These are phyloP conservation scores for Mohoua ochrocephala DNA, from an alignment of 2,113 vertebrate species.

Conservation along the genomic window DNA sequence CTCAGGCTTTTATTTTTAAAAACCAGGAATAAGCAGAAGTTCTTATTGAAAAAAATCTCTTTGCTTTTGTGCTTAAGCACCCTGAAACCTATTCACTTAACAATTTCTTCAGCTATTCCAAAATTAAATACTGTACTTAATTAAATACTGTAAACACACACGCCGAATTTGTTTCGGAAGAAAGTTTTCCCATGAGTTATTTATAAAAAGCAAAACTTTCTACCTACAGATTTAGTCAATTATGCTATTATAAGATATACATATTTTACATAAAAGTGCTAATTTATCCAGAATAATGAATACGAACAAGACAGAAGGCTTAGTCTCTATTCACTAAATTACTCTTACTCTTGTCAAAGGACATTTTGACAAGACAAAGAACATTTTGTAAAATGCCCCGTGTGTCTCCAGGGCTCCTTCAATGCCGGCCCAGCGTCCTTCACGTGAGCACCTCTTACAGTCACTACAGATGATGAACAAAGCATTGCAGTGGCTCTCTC, in stretches of 20 bases:
- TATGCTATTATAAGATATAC: not conserved
- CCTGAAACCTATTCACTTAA: not conserved
- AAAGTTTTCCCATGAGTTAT: not conserved
- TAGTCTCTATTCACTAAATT: not conserved
- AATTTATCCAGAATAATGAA: not conserved
- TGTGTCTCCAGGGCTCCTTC: not conserved
- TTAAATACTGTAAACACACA: not conserved
- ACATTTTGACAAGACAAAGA: not conserved
- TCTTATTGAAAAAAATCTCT: not conserved
- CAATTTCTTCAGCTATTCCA: not conserved
- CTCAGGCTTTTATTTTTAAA: slow-evolving; percentile 21
- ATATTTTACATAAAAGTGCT: not conserved
- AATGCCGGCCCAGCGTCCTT: not conserved
- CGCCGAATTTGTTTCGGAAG: not conserved
- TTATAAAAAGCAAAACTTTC: slow-evolving; percentile 1
- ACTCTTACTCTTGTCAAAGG: not conserved
- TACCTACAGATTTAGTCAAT: slow-evolving; percentile 27
- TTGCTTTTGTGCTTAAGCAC: not conserved
- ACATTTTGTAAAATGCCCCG: not conserved
- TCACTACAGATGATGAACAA: not conserved
- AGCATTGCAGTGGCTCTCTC: not conserved
- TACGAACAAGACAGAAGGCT: not conserved
- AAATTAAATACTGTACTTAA: not conserved
- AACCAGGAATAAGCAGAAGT: not conserved
- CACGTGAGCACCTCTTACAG: not conserved